phyloP scores from a whole-genome alignment of 1,140 invertebrate genomes.

The Eueides isabella region DNA sequence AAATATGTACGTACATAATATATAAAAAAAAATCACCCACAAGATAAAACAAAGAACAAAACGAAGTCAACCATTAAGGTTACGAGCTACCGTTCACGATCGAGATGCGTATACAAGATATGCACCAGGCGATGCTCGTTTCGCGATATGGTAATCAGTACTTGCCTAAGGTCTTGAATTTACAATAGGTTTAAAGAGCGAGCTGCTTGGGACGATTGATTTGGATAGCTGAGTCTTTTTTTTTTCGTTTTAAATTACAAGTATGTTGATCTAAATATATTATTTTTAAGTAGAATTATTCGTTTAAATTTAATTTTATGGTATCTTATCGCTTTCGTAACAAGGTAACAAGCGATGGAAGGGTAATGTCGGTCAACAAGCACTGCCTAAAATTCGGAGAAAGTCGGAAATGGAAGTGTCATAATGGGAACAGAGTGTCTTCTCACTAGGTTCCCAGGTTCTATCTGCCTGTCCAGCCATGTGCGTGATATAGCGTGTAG shows the following conservation, averaged over 20 bases:
- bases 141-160: conserved; percentile 63
- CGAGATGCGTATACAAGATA: conserved; percentile 62
- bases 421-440: too few relatives aligned
- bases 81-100: conserved; percentile 43
- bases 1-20: neutral
- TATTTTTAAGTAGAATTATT: too few relatives aligned
- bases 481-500: too few relatives aligned
- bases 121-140: conserved; percentile 50
- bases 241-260: neutral
- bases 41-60: neutral
- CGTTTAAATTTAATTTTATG: too few relatives aligned
- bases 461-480: too few relatives aligned
- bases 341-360: too few relatives aligned
- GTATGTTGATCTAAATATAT: too few relatives aligned
- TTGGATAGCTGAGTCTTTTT: neutral
- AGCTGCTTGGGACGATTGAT: neutral
- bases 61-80: conserved; percentile 17
- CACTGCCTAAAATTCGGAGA: too few relatives aligned
- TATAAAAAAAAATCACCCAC: neutral
- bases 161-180: conserved; percentile 44
- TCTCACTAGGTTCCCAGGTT: too few relatives aligned
- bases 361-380: too few relatives aligned
- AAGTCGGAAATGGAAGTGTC: too few relatives aligned
- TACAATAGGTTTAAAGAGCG: conserved; percentile 36
- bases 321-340: too few relatives aligned